Base-by-base conservation (phyloP, 2,113 vertebrate species). In the Paradoxurus hermaphroditus region DNA sequence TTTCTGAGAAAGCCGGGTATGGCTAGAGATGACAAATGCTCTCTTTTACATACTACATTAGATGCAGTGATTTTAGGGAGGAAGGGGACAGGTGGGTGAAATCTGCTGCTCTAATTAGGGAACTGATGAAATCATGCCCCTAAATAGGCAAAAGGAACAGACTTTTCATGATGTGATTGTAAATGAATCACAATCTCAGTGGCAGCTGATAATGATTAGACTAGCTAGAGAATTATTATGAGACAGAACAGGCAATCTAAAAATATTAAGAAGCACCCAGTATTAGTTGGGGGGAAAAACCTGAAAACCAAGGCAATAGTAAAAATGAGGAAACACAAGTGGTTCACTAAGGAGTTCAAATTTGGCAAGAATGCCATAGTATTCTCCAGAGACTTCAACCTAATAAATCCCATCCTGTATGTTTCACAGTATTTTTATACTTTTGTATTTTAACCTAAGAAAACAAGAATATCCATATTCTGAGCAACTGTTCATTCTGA, bases 101-200 rank as follows among this genome's bases (percentile, higher is more conserved):
- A 92, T 77, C 82, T 53, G 41, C 62, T 77, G 9, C 19, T 96
- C 13, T 95, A 82, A 88, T 49, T 36, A 14, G 7, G 14, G 10
- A 67, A 79, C n/a, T 95, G 46, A 29, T 59, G 19, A 77, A 82
- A 41, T 81, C 94, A 92, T 19, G 68, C 0, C 96, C 86, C 15
- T 56, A 85, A 67, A 97, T 18, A 97, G 16, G 1, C 81, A 97
- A 63, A 77, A 49, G 93, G 27, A 70, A 81, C 78, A 96, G 15
- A 0, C 0, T 97, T 97, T 96, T 63, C 14, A 44, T 93, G 63
- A 7, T 29, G 25, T 14, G 56, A 63, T 79, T 36, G 82, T 34
- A 15, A 85, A 79, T 27, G 62, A 70, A 63, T 56, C 10, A 5
- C 21, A 46, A 19, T 62, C 12, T 72, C n/a, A 65, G 1, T 53